These are phyloP conservation scores for Uromys caudimaculatus DNA, from an alignment of 2,797 vertebrate genomes.

Conservation along the genomic window DNA sequence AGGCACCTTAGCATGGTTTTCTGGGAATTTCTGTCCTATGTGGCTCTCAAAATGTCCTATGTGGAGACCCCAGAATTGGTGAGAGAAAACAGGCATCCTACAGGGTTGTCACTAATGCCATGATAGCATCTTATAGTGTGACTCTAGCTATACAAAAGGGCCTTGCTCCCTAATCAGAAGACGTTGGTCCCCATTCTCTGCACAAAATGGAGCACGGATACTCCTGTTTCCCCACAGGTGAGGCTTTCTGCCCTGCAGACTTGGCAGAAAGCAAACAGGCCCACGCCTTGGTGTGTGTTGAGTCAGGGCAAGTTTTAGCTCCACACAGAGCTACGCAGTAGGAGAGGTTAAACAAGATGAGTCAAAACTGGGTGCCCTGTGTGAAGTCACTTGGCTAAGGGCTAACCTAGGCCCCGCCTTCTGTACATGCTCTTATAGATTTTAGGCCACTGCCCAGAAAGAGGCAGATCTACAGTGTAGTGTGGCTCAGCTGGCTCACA, in stretches of 20 bases:
- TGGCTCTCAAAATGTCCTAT: not conserved
- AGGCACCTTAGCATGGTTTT: not conserved
- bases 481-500: not conserved
- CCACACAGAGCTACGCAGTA: not conserved
- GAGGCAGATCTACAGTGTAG: not conserved
- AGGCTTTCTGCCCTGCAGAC: not conserved
- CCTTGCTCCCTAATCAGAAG: not conserved
- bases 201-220: not conserved
- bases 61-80: constrained; percentile 32
- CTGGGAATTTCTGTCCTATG: constrained; percentile 17
- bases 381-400: not conserved
- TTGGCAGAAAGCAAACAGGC: not conserved
- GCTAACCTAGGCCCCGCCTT: not conserved
- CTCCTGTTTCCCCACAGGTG: not conserved
- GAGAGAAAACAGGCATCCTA: constrained; percentile 60
- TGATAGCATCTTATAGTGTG: not conserved
- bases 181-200: not conserved
- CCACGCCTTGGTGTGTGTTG: not conserved
- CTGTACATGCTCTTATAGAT: not conserved
- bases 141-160: not conserved
- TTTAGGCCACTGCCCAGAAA: not conserved
- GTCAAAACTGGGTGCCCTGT: not conserved
- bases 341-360: too few species aligned
- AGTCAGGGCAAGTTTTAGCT: not conserved
- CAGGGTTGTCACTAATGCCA: not conserved